Conservation (phyloP, 2,797 vertebrate genomes). For the Graptemys geographica region DNA sequence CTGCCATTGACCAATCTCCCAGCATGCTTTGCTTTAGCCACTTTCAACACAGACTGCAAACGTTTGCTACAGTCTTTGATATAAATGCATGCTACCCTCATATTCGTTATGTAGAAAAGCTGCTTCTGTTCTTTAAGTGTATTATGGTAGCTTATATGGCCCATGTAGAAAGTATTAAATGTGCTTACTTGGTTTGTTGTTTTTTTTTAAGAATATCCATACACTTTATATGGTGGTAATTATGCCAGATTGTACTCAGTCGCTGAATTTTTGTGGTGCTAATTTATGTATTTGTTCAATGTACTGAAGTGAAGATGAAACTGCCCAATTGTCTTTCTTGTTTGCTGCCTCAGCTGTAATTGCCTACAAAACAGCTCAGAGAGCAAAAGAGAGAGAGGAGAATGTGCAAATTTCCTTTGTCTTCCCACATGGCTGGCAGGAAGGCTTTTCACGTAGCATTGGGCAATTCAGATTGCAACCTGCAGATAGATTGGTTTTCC, state of each 20-base stretch:
- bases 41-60: constrained; percentile 44
- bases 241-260: constrained; percentile 63
- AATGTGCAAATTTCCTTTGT: constrained; percentile 20
- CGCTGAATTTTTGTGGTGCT: constrained; percentile 81
- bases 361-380: not conserved
- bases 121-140: constrained; percentile 36
- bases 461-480: not conserved
- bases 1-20: constrained; percentile 72
- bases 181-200: not conserved
- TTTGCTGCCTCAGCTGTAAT: not conserved
- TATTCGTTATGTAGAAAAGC: not conserved
- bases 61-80: constrained; percentile 50
- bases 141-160: constrained; percentile 39
- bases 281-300: constrained; percentile 74
- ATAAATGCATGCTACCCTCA: constrained; percentile 70
- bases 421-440: constrained; percentile 1
- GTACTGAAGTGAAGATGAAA: constrained; percentile 41
- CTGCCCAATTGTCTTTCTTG: not conserved
- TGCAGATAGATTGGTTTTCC: not conserved
- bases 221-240: constrained; percentile 17
- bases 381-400: not conserved
- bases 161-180: not conserved
- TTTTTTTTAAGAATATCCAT: not conserved
- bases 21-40: constrained; percentile 39
- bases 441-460: not conserved